Percentiles rank a stretch among this genome's conserved stretches.
phyloP scores from a whole-genome alignment of 2,113 vertebrate species.

The Alouatta palliata region DNA sequence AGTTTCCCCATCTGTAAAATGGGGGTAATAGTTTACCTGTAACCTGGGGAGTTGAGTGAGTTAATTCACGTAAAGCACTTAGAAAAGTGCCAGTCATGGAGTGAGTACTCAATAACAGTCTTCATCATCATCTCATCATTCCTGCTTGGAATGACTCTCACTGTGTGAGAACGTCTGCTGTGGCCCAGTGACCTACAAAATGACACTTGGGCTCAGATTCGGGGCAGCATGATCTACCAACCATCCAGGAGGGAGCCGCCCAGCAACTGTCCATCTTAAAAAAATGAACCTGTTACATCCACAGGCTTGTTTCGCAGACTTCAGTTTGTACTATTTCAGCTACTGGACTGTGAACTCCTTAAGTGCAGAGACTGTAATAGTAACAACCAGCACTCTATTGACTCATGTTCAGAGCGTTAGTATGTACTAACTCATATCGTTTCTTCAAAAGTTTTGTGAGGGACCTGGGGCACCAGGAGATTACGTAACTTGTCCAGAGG shows the following conservation, averaged over 20 bases:
- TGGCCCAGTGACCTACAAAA: neutral
- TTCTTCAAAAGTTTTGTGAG: neutral
- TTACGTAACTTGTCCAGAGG: neutral
- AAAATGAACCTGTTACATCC: neutral
- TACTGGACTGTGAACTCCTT: neutral
- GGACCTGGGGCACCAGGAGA: neutral
- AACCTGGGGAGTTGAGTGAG: neutral
- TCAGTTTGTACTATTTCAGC: neutral
- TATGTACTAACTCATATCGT: accelerated
- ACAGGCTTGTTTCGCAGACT: neutral
- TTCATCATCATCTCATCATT: neutral
- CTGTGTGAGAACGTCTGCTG: neutral
- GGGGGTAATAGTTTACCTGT: neutral
- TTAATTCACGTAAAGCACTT: neutral
- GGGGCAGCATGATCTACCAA: neutral
- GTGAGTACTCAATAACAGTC: neutral
- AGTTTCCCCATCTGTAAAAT: neutral
- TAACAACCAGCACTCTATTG: neutral
- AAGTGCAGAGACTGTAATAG: neutral
- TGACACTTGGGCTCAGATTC: neutral
- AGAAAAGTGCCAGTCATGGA: neutral
- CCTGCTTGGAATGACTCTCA: neutral
- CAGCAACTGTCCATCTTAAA: neutral
- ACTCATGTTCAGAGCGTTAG: neutral
- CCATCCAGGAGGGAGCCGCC: neutral